Conservation (phyloP, 2,888 invertebrate species). For the Caenorhabditis virilis region DNA sequence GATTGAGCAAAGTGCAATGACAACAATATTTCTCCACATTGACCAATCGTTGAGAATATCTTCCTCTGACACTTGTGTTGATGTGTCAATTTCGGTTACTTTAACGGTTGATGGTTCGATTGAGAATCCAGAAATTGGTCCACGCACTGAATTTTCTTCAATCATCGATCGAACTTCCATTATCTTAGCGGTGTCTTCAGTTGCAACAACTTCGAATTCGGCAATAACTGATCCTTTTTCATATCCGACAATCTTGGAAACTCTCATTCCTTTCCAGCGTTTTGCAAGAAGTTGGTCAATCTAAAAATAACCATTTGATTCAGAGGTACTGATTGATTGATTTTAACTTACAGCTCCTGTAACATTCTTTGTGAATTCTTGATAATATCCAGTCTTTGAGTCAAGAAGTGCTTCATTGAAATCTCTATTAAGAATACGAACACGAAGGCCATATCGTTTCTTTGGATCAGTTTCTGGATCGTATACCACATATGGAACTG, state of each 20-base stretch:
- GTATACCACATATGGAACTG: conserved; percentile 29
- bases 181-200: conserved; percentile 35
- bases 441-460: conserved; percentile 44
- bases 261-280: conserved; percentile 51
- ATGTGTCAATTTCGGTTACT: conserved; percentile 42
- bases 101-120: conserved; percentile 56
- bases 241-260: conserved; percentile 50
- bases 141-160: conserved; percentile 55
- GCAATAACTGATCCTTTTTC: conserved; percentile 51
- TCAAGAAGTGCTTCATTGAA: conserved; percentile 48
- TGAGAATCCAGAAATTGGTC: conserved; percentile 40
- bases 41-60: conserved; percentile 22
- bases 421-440: conserved; percentile 56
- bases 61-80: conserved; percentile 19
- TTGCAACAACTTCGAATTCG: conserved; percentile 50
- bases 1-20: conserved; percentile 30
- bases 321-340: too few species aligned
- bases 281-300: conserved; percentile 41
- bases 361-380: conserved; percentile 55
- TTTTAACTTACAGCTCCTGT: too few species aligned
- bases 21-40: conserved; percentile 33
- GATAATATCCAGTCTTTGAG: conserved; percentile 50
- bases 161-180: conserved; percentile 49
- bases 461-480: conserved; percentile 30
- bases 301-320: too few species aligned